These are phyloP conservation scores for Dyspetes luteomarginatus DNA, from an alignment of 2,888 invertebrate genomes.

Conservation along the genomic window DNA sequence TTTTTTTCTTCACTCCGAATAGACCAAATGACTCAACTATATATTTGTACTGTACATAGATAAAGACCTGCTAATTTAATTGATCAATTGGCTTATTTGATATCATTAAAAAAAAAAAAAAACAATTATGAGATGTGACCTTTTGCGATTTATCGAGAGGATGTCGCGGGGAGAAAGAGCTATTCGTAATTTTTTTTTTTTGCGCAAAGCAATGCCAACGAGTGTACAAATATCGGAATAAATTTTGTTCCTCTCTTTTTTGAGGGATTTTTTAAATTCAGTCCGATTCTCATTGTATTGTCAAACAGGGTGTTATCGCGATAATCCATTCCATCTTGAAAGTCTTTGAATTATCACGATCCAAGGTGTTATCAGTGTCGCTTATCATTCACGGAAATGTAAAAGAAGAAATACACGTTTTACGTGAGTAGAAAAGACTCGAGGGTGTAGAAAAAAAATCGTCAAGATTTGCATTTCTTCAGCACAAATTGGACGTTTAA, in stretches of 20 bases:
- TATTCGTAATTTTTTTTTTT: background rate
- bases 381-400: background rate
- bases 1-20: conserved; percentile 46
- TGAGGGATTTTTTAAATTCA: too few relatives aligned
- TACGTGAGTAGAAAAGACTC: background rate
- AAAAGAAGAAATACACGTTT: background rate
- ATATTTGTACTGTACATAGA: conserved; percentile 59
- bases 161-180: too few relatives aligned
- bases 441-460: background rate
- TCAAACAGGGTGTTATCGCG: background rate
- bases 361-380: too few relatives aligned
- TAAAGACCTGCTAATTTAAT: conserved; percentile 55
- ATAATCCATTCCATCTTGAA: background rate
- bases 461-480: background rate
- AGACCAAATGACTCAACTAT: conserved; percentile 65
- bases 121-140: too few relatives aligned
- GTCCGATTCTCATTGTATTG: background rate
- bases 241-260: background rate
- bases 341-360: too few relatives aligned
- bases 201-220: too few relatives aligned
- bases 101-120: too few relatives aligned
- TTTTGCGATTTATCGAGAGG: conserved; percentile 32
- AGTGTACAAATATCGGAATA: conserved; percentile 5
- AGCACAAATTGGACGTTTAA: conserved; percentile 9
- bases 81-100: conserved; percentile 48